Conservation (phyloP, 2,888 invertebrate species). For the Oeneis ivallda region DNA sequence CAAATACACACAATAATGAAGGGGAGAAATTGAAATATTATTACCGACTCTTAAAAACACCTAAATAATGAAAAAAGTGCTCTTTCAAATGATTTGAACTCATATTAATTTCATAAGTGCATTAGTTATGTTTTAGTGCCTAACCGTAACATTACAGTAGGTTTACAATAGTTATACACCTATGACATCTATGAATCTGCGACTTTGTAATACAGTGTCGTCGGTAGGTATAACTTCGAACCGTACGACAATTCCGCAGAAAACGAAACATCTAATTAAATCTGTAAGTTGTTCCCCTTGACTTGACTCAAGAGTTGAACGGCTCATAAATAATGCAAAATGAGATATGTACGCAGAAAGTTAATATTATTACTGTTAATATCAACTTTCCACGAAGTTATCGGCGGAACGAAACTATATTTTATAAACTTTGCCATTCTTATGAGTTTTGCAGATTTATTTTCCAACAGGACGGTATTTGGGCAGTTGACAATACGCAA, state of each 20-base stretch:
- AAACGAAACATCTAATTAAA: slow-evolving; percentile 17
- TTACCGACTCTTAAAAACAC: no score
- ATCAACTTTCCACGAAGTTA: neutral
- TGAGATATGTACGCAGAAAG: slow-evolving; percentile 2
- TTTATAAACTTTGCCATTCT: slow-evolving; percentile 7
- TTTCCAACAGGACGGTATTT: neutral
- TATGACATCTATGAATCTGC: neutral
- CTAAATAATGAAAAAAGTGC: no score
- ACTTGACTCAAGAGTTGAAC: slow-evolving; percentile 2
- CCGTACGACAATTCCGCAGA: slow-evolving; percentile 5
- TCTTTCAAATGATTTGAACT: no score
- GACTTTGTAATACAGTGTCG: neutral
- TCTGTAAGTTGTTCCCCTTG: slow-evolving; percentile 15
- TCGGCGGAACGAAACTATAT: slow-evolving; percentile 9
- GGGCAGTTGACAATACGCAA: slow-evolving; percentile 7
- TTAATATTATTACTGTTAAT: slow-evolving; percentile 7
- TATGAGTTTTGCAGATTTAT: neutral
- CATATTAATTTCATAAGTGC: no score
- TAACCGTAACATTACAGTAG: no score
- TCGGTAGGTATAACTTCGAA: neutral
- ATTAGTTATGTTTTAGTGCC: no score
- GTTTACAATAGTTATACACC: no score
- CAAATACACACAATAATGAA: no score
- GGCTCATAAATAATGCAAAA: slow-evolving; percentile 22
- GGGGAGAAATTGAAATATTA: no score